A percentile compares a stretch with the other conserved stretches of the same genome.
Evolutionary conservation across 2,888 invertebrate species (phyloP).

Genomic region (Caradrina clavipalpis): DNA sequence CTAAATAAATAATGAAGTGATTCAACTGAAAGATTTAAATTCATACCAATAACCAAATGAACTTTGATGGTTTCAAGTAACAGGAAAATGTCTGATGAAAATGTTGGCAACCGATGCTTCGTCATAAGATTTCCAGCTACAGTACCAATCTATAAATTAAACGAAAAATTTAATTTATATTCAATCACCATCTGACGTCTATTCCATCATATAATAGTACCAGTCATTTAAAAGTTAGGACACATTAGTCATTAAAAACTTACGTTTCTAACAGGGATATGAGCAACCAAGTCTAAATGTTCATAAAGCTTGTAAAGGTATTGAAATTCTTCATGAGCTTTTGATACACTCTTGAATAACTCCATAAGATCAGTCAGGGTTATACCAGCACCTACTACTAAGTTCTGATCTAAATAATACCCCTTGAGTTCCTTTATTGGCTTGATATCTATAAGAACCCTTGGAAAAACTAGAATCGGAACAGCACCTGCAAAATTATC

Average conservation of each 20-base stretch:
- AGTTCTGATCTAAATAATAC: constrained; percentile 79
- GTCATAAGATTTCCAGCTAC: constrained; percentile 93
- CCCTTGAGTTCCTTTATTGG: constrained; percentile 90
- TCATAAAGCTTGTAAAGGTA: constrained; percentile 91
- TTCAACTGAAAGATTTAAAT: background rate
- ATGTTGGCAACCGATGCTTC: constrained; percentile 91
- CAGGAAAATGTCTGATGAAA: constrained; percentile 92
- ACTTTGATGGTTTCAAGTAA: constrained; percentile 90
- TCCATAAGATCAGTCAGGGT: constrained; percentile 90
- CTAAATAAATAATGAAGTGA: too few species aligned
- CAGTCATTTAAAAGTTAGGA: background rate
- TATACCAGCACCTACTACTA: constrained; percentile 92
- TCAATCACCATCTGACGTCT: too few species aligned
- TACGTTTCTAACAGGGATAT: constrained; percentile 94
- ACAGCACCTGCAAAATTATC: constrained; percentile 77
- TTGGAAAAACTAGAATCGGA: constrained; percentile 82
- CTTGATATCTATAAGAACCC: constrained; percentile 92
- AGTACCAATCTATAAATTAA: constrained; percentile 88
- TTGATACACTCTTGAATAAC: constrained; percentile 80
- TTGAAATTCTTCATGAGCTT: constrained; percentile 84
- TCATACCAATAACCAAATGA: constrained; percentile 86
- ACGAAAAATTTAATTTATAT: too few species aligned
- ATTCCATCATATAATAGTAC: too few species aligned
- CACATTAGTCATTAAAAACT: constrained; percentile 68
- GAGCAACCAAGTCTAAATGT: constrained; percentile 93